A percentile compares a stretch with the other conserved stretches of the same genome.
Evolutionary conservation across 2,888 invertebrate species (phyloP).

Genomic region (Dastarcus helophoroides): DNA sequence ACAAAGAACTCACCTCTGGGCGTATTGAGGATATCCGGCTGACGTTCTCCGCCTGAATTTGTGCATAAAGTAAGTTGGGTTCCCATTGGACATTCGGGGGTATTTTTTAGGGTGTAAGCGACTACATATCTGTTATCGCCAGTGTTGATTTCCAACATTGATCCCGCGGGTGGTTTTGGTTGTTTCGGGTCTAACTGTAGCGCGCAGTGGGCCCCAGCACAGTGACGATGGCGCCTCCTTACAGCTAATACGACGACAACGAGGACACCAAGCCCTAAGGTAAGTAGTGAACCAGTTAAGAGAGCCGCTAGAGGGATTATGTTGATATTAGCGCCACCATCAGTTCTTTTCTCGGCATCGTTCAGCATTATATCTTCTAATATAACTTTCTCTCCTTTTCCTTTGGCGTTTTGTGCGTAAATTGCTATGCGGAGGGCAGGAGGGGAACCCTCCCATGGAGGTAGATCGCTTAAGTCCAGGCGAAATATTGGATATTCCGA

Average conservation of each 20-base stretch:
- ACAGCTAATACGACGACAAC: conserved; percentile 54
- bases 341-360: conserved; percentile 75
- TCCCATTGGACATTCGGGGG: conserved; percentile 31
- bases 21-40: conserved; percentile 61
- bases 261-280: conserved; percentile 50
- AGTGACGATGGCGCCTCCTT: conserved; percentile 41
- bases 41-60: conserved; percentile 26
- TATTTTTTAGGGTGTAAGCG: conserved; percentile 71
- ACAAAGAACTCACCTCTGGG: conserved; percentile 58
- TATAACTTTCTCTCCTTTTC: conserved; percentile 68
- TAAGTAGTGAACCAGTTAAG: conserved; percentile 53
- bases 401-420: conserved; percentile 77
- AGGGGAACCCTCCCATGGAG: conserved; percentile 35
- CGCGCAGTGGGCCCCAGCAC: conserved; percentile 32
- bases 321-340: conserved; percentile 57
- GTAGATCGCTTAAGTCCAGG: conserved; percentile 51
- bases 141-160: conserved; percentile 64
- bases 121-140: conserved; percentile 77
- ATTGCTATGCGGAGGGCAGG: conserved; percentile 65
- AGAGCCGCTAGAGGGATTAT: conserved; percentile 62
- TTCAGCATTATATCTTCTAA: conserved; percentile 79
- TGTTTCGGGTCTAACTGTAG: conserved; percentile 39
- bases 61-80: conserved; percentile 18
- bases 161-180: conserved; percentile 36
- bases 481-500: conserved; percentile 50